phyloP scores from a whole-genome alignment of 1,140 invertebrate species.

The Eurosta solidaginis region DNA sequence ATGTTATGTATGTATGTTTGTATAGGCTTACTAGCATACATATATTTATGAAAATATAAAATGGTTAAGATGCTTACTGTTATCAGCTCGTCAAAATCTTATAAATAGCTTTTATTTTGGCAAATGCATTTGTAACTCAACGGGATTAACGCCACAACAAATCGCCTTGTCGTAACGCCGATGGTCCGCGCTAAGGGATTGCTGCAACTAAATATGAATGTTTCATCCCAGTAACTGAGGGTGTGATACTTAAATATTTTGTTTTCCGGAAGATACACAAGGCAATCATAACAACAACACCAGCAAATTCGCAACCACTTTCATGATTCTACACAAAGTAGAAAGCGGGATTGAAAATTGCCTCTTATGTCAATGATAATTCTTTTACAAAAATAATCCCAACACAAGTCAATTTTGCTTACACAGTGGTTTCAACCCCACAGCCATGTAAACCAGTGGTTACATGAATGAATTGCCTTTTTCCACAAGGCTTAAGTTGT shows the following conservation, averaged over 20 bases:
- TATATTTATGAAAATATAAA: neutral
- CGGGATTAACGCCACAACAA: slow-evolving; percentile 22
- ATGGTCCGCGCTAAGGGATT: neutral
- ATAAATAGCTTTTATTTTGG: neutral
- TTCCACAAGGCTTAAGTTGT: neutral
- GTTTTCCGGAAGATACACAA: neutral
- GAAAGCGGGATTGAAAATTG: neutral
- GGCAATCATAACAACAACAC: neutral
- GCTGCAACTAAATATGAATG: neutral
- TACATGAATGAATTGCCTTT: slow-evolving; percentile 9
- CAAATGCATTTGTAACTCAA: slow-evolving; percentile 24
- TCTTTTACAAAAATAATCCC: neutral
- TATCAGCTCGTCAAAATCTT: slow-evolving; percentile 18
- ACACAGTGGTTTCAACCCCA: neutral
- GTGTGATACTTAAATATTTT: neutral
- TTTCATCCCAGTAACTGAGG: neutral
- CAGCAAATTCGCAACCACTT: neutral
- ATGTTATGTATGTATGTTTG: neutral
- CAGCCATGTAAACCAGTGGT: neutral
- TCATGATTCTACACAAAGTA: neutral
- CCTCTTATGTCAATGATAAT: neutral
- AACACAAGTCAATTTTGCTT: neutral
- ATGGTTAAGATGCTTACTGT: neutral
- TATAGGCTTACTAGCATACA: neutral
- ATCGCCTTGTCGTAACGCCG: neutral